Evolutionary conservation across 2,113 vertebrate genomes (phyloP).

Genomic region (Osmerus eperlanus): DNA sequence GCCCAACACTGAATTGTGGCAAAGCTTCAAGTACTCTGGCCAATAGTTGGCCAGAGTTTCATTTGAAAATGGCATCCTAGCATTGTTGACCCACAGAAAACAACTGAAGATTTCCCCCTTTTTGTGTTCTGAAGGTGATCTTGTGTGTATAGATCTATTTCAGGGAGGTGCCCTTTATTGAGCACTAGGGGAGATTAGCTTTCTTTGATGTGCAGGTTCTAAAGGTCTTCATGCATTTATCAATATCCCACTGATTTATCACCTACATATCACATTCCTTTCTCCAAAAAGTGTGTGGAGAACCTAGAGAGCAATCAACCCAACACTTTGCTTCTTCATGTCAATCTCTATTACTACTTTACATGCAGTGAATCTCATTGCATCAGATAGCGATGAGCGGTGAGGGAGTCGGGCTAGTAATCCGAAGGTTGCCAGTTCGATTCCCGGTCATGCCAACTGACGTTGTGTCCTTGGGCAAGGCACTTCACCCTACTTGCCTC

Average conservation of each 20-base stretch:
- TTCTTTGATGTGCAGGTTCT: conserved; percentile 49
- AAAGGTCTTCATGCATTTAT: conserved; percentile 50
- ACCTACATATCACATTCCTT: conserved; percentile 36
- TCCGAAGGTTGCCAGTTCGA: too few species aligned
- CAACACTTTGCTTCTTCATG: background rate
- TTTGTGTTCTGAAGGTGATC: background rate
- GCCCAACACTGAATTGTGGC: background rate
- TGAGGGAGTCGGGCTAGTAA: too few species aligned
- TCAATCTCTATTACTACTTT: too few species aligned
- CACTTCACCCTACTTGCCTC: too few species aligned
- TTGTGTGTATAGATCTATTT: conserved; percentile 13
- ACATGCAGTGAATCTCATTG: too few species aligned
- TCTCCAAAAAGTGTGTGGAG: conserved; percentile 3
- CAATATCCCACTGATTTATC: conserved; percentile 71
- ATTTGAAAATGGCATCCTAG: background rate
- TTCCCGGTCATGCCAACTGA: too few species aligned
- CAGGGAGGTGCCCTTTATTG: conserved; percentile 19
- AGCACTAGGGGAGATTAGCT: conserved; percentile 50
- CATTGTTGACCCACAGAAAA: background rate
- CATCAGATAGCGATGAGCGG: too few species aligned
- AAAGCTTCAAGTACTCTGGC: background rate
- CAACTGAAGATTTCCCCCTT: background rate
- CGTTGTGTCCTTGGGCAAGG: too few species aligned
- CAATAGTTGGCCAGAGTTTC: background rate
- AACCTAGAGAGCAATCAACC: background rate